Base-by-base conservation (phyloP, 37 sponge, comb jelly and placozoan genomes). In the Cliona cf. orientalis region DNA sequence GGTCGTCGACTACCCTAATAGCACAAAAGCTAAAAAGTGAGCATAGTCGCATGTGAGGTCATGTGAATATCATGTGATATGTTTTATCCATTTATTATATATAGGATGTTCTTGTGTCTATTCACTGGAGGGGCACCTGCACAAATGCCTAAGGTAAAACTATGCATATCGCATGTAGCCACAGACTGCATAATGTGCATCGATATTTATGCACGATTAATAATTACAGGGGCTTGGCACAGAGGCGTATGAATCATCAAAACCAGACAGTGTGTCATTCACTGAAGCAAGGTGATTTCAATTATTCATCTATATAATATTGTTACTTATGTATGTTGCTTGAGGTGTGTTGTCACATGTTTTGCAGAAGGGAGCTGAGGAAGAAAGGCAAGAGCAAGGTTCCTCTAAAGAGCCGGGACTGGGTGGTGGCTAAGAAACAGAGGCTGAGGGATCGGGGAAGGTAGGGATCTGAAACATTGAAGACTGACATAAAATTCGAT, bases 1-100 rank as follows among this genome's bases (percentile, higher is more conserved):
- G 72, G 95, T 96, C 32, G 75, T 99, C 21, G 99, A 99, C 86
- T 99, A 92, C 58, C 99, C 99, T 3, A 92, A 99, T 88, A 96
- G 97, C 44, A 90, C 95, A 39, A 99, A 92, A 43, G 99, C 99
- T 40, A 99, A 94, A 70, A 99, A 99, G 99, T 95, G 22, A 73
- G 81, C 4, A 61, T n/a, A n/a, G n/a, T n/a, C 63, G 28, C 26
- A 61, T n/a, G 28, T 28, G 26, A 26, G n/a, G 55, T 49, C 55
- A 49, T 49, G 55, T 49, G 55, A 17, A 49, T 11, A n/a, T n/a
- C n/a, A n/a, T n/a, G n/a, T n/a, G n/a, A n/a, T n/a, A n/a, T n/a
- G n/a, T n/a, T n/a, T n/a, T n/a, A n/a, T n/a, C n/a, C n/a, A n/a
- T n/a, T n/a, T n/a, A n/a, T n/a, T n/a, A n/a, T n/a, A n/a, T n/a